Evolutionary conservation across 2,113 vertebrate species (phyloP), one percentile per base, ranked within the genome.

Genomic region (Cacatua alba): DNA sequence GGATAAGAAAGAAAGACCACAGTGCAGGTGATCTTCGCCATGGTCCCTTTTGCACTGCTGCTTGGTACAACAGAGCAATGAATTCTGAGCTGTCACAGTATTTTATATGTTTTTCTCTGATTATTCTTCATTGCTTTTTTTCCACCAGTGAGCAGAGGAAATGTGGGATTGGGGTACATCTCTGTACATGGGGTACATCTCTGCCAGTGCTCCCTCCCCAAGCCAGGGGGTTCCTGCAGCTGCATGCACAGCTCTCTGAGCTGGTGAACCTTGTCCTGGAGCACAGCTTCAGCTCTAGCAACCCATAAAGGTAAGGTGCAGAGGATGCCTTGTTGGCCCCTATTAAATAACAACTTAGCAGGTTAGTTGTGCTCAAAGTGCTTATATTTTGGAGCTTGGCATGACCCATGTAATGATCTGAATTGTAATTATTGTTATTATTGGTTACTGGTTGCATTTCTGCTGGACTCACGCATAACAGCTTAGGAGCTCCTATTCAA

Each of bases 1-100:
- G 63, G 53, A 9, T 17, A 11, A 41, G 44, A 16, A 53, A 51
- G 55, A 41, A 44, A 68, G 60, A 11, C 2, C 48, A 3, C 6
- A 3, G 18, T 0, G 15, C 49, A 74, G 79, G 63, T 67, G 17
- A 74, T 25, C 57, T 44, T 33, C 60, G 15, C 13, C 26, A 8
- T 0, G 1, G 8, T 77, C 49, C 64, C 1, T 0, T 24, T 82
- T 28, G 23, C 33, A 7, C 25, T 1, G 1, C 46, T 55, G n/a
- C 37, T 49, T 9, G 23, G n/a, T 15, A 17, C 60, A 55, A 53
- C 3, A 4, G 11, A 4, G 19, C 1, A 4, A n/a, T 52, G 57
- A 26, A 33, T 49, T 91, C 70, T 63, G 63, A 90, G 82, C 78
- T 59, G 79, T 17, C 63, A 21, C 2, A 1, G 9, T 28, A 7